Base-by-base conservation (phyloP, 2,797 vertebrate species). In the Jordanella pulchra region DNA sequence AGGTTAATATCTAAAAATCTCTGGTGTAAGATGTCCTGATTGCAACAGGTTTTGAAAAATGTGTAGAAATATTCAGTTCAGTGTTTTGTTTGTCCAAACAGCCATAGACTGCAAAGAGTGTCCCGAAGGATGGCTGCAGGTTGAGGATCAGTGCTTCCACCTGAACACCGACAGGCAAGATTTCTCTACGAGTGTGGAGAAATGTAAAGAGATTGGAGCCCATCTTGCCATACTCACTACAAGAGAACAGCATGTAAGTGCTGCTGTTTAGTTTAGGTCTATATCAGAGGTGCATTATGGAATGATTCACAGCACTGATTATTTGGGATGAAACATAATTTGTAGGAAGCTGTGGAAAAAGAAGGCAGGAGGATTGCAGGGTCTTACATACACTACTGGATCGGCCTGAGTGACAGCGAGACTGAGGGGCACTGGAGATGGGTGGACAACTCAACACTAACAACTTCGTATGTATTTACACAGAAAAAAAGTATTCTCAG, bases 141-240 rank as follows among this genome's bases (percentile, higher is more conserved):
- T 74, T 0, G 55, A 4, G 1, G 83, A 87, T 47, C 65, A 79
- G 4, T 83, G 75, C 72, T 76, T 76, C 73, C 3, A 15, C 23
- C 9, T 86, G 10, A 55, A 0, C 69, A 51, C 21, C 0, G 65
- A 82, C 30, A 70, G 5, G 6, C 1, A 44, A 0, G 0, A 50
- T 35, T 78, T 50, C 51, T 1, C 0, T 1, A 28, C 39, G 1
- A 80, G 79, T 51, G 0, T 3, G 39, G 6, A 65, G 0, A 61
- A 64, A 44, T 86, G 84, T 50, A 3, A 15, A 54, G 45, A 71
- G 5, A 7, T 13, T 0, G 82, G 76, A 1, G 35, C 55, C 58
- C 75, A 83, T 50, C 78, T 86, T 1, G 80, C 81, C 67, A 77
- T 74, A n/a, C 55, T 87, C 65, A 81, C 61, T n/a, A 79, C 63